A percentile compares a stretch with the other conserved stretches of the same genome.
Conservation (phyloP, 2,113 vertebrate species). For the Meleagris gallopavo region DNA sequence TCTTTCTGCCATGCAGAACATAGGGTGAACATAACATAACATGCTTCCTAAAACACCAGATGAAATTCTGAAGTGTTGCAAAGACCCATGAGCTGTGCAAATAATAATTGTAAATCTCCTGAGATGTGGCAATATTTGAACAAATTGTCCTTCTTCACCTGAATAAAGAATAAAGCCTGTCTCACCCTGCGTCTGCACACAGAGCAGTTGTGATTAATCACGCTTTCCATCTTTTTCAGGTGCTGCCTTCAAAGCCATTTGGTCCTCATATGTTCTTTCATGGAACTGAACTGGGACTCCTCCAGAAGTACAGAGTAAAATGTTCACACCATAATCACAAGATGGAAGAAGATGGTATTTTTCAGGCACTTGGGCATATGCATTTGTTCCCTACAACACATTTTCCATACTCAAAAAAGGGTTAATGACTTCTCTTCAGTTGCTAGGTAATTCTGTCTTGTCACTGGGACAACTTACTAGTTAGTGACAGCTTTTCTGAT, state of each 20-base stretch:
- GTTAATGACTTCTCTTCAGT: conserved; percentile 59
- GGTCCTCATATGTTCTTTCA: conserved; percentile 6
- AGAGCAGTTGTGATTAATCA: conserved; percentile 17
- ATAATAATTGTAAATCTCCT: background rate
- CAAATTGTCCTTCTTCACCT: background rate
- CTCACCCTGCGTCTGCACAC: background rate
- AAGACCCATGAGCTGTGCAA: background rate
- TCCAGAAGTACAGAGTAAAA: conserved; percentile 49
- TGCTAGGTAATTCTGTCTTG: conserved; percentile 68
- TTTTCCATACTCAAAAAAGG: conserved; percentile 29
- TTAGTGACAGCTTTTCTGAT: conserved; percentile 62
- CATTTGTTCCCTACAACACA: background rate
- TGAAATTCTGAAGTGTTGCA: background rate
- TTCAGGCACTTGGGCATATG: background rate
- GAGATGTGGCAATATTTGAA: background rate
- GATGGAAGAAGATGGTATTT: background rate
- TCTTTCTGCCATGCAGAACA: background rate
- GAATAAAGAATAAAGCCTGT: background rate
- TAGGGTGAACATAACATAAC: background rate
- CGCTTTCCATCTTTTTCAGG: background rate
- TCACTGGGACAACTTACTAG: conserved; percentile 41
- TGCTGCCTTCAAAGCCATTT: background rate
- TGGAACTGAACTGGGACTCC: background rate
- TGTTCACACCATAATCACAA: conserved; percentile 32
- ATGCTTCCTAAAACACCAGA: background rate